Percentiles rank a stretch among this genome's conserved stretches.
Conservation (phyloP, 2,113 vertebrate genomes). For the Protobothrops mucrosquamatus region DNA sequence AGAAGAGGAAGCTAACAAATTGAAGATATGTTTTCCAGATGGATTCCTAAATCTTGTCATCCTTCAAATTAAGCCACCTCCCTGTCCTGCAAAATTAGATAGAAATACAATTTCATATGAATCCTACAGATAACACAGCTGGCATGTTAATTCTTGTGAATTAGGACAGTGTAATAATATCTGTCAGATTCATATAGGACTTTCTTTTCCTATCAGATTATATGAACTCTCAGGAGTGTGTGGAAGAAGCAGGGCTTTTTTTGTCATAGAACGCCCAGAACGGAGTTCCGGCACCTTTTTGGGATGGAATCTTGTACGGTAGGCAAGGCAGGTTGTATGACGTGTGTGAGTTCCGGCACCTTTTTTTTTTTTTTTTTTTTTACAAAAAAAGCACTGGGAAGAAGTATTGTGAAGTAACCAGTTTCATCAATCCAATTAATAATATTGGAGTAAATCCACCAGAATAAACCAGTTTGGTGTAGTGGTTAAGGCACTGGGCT, state of each 20-base stretch:
- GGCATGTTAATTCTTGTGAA: neutral
- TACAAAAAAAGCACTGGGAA: neutral
- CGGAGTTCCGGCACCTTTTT: too few relatives aligned
- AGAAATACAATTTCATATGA: neutral
- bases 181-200: neutral
- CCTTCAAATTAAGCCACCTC: neutral
- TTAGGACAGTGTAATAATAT: neutral
- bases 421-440: neutral
- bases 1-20: neutral
- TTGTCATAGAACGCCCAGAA: too few relatives aligned
- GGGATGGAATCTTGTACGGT: too few relatives aligned
- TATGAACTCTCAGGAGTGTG: neutral
- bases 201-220: neutral
- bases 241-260: neutral
- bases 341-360: too few relatives aligned
- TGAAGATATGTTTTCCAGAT: neutral
- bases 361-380: too few relatives aligned
- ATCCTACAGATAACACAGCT: neutral
- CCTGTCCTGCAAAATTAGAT: neutral
- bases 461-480: neutral
- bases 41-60: neutral
- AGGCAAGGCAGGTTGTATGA: too few relatives aligned
- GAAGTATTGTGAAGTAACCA: neutral
- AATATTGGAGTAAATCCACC: neutral
- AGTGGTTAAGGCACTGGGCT: neutral